Conservation (phyloP, 2,888 invertebrate species). For the Perdita meconis region DNA sequence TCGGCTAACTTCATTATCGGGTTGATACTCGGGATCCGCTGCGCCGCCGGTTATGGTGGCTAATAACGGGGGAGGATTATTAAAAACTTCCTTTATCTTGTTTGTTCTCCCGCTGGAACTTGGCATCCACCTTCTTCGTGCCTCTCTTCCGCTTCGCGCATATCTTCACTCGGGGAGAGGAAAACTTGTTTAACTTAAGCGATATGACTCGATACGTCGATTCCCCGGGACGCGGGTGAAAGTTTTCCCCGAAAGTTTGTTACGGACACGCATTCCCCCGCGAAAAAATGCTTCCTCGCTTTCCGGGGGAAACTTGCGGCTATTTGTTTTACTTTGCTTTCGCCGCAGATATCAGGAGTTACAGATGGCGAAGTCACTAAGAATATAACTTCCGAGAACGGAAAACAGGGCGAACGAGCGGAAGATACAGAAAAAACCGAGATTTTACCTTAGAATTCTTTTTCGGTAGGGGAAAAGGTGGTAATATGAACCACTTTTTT, state of each 20-base stretch:
- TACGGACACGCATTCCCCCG: constrained; percentile 68
- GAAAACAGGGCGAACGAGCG: background rate
- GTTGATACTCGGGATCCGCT: background rate
- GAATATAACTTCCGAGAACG: constrained; percentile 50
- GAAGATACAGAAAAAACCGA: background rate
- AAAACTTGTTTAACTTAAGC: constrained; percentile 75
- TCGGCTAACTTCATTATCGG: constrained; percentile 3
- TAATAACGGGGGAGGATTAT: constrained; percentile 40
- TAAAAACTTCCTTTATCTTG: constrained; percentile 49
- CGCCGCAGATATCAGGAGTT: constrained; percentile 47
- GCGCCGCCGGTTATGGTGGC: background rate
- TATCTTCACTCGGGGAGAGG: constrained; percentile 55
- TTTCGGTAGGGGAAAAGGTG: too few relatives aligned
- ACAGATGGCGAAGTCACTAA: constrained; percentile 50
- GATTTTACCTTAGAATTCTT: background rate
- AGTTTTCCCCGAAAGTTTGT: constrained; percentile 68
- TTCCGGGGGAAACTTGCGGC: constrained; percentile 55
- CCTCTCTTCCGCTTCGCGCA: constrained; percentile 29
- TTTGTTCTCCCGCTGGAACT: constrained; percentile 39
- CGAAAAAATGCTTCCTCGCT: constrained; percentile 64
- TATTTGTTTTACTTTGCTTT: constrained; percentile 74
- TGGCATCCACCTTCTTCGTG: constrained; percentile 1
- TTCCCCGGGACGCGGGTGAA: constrained; percentile 63
- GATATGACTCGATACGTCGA: constrained; percentile 71
- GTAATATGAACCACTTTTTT: too few relatives aligned